phyloP scores from a whole-genome alignment of 2,113 vertebrate species.

The Nannospalax galili region DNA sequence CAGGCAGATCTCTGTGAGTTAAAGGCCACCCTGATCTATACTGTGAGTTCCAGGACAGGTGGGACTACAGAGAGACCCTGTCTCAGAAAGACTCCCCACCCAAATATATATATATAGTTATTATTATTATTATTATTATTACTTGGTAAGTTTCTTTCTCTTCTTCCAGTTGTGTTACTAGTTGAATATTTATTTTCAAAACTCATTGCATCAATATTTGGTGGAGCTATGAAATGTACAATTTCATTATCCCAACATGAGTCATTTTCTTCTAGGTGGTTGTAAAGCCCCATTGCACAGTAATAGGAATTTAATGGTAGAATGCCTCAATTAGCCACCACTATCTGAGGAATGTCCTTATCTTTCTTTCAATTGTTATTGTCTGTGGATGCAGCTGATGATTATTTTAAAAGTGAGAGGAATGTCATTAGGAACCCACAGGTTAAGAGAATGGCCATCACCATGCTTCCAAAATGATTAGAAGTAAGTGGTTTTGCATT shows the following conservation, averaged over 20 bases:
- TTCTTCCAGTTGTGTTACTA: slow-evolving; percentile 57
- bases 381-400: slow-evolving; percentile 61
- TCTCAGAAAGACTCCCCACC: too few species aligned
- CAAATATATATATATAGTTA: too few species aligned
- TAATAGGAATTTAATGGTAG: slow-evolving; percentile 81
- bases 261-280: slow-evolving; percentile 78
- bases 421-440: slow-evolving; percentile 61
- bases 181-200: slow-evolving; percentile 78
- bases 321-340: slow-evolving; percentile 72
- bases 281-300: slow-evolving; percentile 78
- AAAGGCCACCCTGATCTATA: too few species aligned
- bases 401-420: slow-evolving; percentile 76
- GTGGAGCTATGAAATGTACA: slow-evolving; percentile 36
- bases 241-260: slow-evolving; percentile 63
- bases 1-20: too few species aligned
- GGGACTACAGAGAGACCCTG: too few species aligned
- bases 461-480: slow-evolving; percentile 60
- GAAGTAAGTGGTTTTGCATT: slow-evolving; percentile 56
- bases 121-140: background rate
- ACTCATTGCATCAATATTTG: slow-evolving; percentile 67
- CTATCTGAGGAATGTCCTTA: slow-evolving; percentile 70
- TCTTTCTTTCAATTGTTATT: slow-evolving; percentile 77
- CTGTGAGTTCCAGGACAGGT: too few species aligned
- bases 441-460: slow-evolving; percentile 59
- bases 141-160: slow-evolving; percentile 29